Evolutionary conservation across 2,888 invertebrate genomes (phyloP), one percentile per base, ranked within the genome.

Genomic region (Spisula solida): DNA sequence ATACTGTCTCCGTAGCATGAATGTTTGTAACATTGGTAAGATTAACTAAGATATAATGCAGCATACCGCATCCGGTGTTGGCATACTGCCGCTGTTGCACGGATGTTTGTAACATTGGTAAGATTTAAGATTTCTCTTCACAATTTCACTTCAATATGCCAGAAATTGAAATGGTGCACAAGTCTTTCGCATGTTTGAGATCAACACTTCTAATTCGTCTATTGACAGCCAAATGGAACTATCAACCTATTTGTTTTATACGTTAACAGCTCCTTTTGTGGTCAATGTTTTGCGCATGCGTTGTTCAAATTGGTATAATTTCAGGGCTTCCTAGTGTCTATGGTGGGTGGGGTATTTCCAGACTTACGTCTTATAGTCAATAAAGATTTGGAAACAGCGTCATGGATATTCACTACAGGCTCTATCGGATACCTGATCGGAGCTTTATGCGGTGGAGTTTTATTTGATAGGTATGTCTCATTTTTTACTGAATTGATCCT

Each of bases 11-110:
- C 48, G 88, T 89, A 16, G 82, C 85, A n/a, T 90, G 89, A 89
- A 86, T 88, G 86, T 91, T 89, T 80, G 87, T 91, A 12, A 90
- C 89, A 5, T 51, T 91, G n/a, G n/a, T n/a, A n/a, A n/a, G n/a
- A n/a, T n/a, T n/a, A n/a, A n/a, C n/a, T n/a, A n/a, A n/a, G n/a
- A 1, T 55, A 85, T 14, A 60, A 51, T 29, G 18, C 55, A 16
- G 87, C 56, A 60, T 87, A 82, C 82, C 75, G 91, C 41, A 82
- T 82, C 16, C 81, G 91, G 12, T 48, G 88, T 25, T 29, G 89
- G 31, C 89, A 90, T 34, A 91, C 91, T 18, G 70, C 29, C 18
- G 89, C 78, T 56, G 88, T 89, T 14, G 82, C 85, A n/a, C 88
- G 89, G 91, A 86, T 88, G 86, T 91, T 89, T 80, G 87, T 91